Conservation (phyloP, 2,888 invertebrate genomes). For the Tuberolachnus salignus region DNA sequence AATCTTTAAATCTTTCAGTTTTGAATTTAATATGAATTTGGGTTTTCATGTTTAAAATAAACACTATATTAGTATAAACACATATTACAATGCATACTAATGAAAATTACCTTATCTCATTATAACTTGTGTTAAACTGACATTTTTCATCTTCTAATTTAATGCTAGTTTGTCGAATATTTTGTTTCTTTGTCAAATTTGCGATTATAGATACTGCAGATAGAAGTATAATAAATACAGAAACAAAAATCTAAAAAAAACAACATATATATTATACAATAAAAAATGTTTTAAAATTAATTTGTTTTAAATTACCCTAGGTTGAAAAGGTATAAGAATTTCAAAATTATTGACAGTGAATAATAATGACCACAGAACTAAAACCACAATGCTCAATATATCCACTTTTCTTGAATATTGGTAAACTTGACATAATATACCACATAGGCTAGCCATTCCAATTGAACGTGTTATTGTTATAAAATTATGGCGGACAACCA, state of each 20-base stretch:
- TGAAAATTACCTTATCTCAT: constrained; percentile 12
- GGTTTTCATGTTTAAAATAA: no score
- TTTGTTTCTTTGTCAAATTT: constrained; percentile 25
- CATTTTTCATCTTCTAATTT: constrained; percentile 12
- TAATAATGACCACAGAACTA: constrained; percentile 33
- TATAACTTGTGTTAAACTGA: not conserved
- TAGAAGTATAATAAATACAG: constrained; percentile 13
- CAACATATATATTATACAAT: not conserved
- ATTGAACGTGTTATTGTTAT: not conserved
- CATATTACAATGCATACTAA: no score
- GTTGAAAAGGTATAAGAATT: not conserved
- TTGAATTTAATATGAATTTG: no score
- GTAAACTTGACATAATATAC: constrained; percentile 25
- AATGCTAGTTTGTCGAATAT: constrained; percentile 20
- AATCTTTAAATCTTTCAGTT: no score
- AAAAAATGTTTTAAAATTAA: not conserved
- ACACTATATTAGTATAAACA: no score
- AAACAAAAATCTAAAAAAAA: constrained; percentile 23
- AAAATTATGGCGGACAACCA: not conserved
- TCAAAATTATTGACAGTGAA: constrained; percentile 9
- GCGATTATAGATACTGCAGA: not conserved
- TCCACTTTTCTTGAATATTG: constrained; percentile 10
- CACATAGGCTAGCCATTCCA: not conserved
- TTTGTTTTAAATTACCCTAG: constrained; percentile 9
- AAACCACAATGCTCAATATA: not conserved